A percentile compares a stretch with the other conserved stretches of the same genome.
Conservation (phyloP, 2,888 invertebrate genomes). For the Cephus sareptanus region DNA sequence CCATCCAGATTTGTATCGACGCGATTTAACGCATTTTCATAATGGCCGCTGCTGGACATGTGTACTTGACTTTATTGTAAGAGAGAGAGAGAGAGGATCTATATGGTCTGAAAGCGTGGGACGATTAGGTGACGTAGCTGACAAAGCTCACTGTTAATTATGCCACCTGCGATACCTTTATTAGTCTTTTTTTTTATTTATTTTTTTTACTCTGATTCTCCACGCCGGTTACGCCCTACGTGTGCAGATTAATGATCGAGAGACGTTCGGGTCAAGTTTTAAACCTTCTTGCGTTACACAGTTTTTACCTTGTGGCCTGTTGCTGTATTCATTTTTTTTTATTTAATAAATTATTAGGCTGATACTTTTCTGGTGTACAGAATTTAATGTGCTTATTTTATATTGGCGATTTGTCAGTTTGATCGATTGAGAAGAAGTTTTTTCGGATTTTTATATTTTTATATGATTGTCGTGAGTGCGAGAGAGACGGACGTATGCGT, state of each 20-base stretch:
- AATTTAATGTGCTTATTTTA: neutral
- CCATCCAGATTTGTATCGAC: neutral
- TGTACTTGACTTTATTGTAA: neutral
- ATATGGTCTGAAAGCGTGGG: neutral
- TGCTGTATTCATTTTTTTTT: neutral
- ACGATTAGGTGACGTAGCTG: neutral
- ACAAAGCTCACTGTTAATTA: neutral
- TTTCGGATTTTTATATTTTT: neutral
- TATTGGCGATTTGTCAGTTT: neutral
- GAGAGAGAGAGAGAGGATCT: neutral
- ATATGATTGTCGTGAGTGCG: neutral
- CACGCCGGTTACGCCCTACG: neutral
- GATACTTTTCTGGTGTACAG: neutral
- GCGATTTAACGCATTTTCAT: neutral
- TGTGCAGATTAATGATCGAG: neutral
- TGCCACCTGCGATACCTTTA: neutral
- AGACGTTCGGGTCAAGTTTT: neutral
- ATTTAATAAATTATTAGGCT: neutral
- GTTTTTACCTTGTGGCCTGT: neutral
- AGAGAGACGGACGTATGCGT: neutral
- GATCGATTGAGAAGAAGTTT: neutral
- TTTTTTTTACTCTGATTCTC: conserved; percentile 2
- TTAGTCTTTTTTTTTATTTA: neutral
- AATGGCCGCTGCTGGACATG: neutral
- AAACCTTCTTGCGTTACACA: neutral